Evolutionary conservation across 1,140 invertebrate species (phyloP).

Genomic region (Radopholus similis): DNA sequence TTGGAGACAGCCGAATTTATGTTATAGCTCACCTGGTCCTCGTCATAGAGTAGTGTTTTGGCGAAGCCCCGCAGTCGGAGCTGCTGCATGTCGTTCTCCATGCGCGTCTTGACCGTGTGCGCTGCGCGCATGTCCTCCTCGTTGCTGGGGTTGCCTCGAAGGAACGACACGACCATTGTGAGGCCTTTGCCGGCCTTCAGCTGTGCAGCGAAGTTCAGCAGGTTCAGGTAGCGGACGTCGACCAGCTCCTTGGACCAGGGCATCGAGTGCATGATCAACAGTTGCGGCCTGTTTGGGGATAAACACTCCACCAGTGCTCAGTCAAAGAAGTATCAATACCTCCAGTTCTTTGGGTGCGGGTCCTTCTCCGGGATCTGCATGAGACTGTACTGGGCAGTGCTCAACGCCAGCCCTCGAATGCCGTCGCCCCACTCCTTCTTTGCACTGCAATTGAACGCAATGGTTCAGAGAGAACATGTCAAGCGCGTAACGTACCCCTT

Average conservation of each 20-base stretch:
- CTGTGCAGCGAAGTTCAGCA: slow-evolving; percentile 55
- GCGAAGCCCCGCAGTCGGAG: slow-evolving; percentile 49
- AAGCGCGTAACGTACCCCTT: slow-evolving; percentile 73
- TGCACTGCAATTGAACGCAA: slow-evolving; percentile 67
- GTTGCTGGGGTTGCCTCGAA: slow-evolving; percentile 67
- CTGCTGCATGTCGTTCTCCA: slow-evolving; percentile 54
- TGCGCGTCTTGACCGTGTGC: slow-evolving; percentile 45
- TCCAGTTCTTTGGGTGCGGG: slow-evolving; percentile 57
- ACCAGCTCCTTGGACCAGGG: slow-evolving; percentile 54
- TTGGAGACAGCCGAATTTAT: slow-evolving; percentile 65
- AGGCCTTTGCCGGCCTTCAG: slow-evolving; percentile 70
- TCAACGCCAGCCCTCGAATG: slow-evolving; percentile 88
- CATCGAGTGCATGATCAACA: slow-evolving; percentile 55
- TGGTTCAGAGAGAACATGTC: background rate
- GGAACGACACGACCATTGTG: slow-evolving; percentile 83
- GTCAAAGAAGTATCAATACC: slow-evolving; percentile 17
- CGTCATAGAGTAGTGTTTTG: slow-evolving; percentile 53
- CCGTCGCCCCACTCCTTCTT: slow-evolving; percentile 99
- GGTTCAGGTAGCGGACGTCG: slow-evolving; percentile 53
- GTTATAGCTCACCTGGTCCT: slow-evolving; percentile 42
- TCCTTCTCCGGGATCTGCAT: slow-evolving; percentile 60
- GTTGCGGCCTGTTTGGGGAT: slow-evolving; percentile 36
- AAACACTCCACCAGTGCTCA: background rate
- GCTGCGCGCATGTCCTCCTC: slow-evolving; percentile 42
- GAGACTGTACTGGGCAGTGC: slow-evolving; percentile 88